A percentile compares a stretch with the other conserved stretches of the same genome.
Conservation (phyloP, 2,113 vertebrate genomes). For the Onychostoma macrolepis region DNA sequence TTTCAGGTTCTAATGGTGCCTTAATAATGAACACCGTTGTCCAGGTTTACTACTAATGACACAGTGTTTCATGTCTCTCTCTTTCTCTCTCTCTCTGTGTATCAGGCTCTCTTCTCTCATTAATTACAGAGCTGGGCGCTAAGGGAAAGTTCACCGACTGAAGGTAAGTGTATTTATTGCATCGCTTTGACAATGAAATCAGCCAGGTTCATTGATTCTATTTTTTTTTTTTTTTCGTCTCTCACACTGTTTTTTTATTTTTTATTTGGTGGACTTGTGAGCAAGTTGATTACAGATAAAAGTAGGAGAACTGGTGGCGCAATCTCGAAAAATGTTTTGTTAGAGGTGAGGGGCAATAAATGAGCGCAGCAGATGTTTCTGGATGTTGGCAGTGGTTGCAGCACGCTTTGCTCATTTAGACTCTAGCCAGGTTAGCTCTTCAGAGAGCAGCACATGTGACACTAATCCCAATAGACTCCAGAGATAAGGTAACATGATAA, state of each 20-base stretch:
- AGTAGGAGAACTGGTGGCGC: conserved; percentile 67
- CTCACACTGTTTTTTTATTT: conserved; percentile 55
- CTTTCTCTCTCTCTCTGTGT: conserved; percentile 21
- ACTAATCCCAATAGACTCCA: neutral
- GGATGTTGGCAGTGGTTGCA: neutral
- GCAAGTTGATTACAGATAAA: conserved; percentile 75
- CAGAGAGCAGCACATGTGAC: neutral
- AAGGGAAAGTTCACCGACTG: conserved; percentile 59
- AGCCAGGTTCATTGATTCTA: conserved; percentile 71
- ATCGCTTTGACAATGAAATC: conserved; percentile 70
- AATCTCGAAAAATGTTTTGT: neutral
- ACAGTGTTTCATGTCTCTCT: conserved; percentile 26
- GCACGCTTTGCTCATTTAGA: neutral
- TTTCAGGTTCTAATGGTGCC: neutral
- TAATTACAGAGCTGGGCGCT: conserved; percentile 66
- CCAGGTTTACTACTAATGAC: conserved; percentile 48
- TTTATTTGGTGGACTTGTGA: conserved; percentile 66
- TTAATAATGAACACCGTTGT: conserved; percentile 19
- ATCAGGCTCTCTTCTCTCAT: conserved; percentile 44
- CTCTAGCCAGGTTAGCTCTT: neutral
- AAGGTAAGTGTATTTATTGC: conserved; percentile 80
- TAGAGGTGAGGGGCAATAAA: conserved; percentile 21
- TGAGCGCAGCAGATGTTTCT: conserved; percentile 8
- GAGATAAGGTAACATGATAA: neutral
- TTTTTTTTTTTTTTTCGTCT: conserved; percentile 69